A percentile compares a stretch with the other conserved stretches of the same genome.
Conservation (phyloP, 2,797 vertebrate genomes). For the Halcyon badia region DNA sequence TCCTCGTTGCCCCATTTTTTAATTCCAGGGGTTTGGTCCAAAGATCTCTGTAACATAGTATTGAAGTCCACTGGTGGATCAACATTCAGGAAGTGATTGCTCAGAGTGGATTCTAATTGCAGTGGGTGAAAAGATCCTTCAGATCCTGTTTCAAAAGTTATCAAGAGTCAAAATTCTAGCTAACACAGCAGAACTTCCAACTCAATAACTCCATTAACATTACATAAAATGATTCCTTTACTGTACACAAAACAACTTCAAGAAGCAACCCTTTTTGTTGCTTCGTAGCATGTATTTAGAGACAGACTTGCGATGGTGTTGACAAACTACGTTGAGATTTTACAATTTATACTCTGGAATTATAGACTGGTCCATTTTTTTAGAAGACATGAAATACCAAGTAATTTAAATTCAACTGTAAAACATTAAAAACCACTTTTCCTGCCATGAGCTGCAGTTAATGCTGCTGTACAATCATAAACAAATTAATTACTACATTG, state of each 20-base stretch:
- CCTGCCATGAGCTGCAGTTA: background rate
- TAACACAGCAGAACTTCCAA: background rate
- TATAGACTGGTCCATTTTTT: background rate
- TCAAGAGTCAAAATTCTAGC: background rate
- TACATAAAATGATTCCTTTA: background rate
- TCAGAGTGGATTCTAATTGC: slow-evolving; percentile 80
- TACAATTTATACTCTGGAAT: background rate
- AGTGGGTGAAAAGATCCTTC: slow-evolving; percentile 83
- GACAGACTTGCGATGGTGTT: background rate
- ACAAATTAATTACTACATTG: background rate
- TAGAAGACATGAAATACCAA: background rate
- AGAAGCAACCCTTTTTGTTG: background rate
- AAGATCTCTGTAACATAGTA: slow-evolving; percentile 24
- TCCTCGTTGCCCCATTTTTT: background rate
- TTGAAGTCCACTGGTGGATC: background rate
- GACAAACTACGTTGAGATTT: background rate
- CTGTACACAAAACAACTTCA: background rate
- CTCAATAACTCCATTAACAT: background rate
- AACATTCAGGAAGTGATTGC: slow-evolving; percentile 58
- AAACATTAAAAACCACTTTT: background rate
- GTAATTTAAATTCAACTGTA: background rate
- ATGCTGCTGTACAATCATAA: background rate
- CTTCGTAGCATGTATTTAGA: background rate
- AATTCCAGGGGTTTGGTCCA: slow-evolving; percentile 54
- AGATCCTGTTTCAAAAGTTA: slow-evolving; percentile 48